Conservation (phyloP, 2,113 vertebrate species). For the Tinamus guttatus region DNA sequence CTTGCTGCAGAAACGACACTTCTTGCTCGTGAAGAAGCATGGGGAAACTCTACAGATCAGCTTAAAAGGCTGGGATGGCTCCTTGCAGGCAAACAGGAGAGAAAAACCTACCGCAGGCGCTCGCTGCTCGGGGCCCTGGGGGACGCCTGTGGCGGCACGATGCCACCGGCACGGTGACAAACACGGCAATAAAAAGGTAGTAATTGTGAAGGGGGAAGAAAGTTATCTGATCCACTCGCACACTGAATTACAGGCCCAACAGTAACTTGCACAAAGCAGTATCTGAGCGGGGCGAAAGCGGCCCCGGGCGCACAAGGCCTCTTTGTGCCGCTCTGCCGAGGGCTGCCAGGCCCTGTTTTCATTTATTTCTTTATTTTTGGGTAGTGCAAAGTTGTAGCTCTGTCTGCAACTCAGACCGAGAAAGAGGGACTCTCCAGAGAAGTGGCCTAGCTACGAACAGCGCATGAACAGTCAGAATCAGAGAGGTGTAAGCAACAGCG, state of each 20-base stretch:
- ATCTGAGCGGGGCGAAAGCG: background rate
- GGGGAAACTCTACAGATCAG: background rate
- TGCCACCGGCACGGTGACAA: background rate
- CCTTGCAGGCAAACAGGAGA: background rate
- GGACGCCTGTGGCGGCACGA: background rate
- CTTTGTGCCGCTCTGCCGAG: background rate
- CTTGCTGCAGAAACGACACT: background rate
- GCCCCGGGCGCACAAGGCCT: background rate
- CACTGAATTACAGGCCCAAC: slow-evolving; percentile 8
- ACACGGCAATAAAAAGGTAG: background rate
- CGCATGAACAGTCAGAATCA: background rate
- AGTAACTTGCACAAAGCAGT: background rate
- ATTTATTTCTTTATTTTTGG: background rate
- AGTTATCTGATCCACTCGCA: background rate
- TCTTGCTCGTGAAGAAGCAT: background rate
- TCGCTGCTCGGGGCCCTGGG: background rate
- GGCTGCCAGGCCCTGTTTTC: background rate
- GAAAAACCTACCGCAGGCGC: background rate
- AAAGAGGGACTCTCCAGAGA: background rate
- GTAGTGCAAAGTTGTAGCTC: background rate
- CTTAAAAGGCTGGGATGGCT: background rate
- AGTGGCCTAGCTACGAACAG: background rate
- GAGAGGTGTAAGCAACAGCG: background rate
- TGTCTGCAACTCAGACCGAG: background rate
- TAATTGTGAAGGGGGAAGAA: background rate